Evolutionary conservation across 2,113 vertebrate genomes (phyloP), one percentile per base, ranked within the genome.

Genomic region (Merops nubicus): DNA sequence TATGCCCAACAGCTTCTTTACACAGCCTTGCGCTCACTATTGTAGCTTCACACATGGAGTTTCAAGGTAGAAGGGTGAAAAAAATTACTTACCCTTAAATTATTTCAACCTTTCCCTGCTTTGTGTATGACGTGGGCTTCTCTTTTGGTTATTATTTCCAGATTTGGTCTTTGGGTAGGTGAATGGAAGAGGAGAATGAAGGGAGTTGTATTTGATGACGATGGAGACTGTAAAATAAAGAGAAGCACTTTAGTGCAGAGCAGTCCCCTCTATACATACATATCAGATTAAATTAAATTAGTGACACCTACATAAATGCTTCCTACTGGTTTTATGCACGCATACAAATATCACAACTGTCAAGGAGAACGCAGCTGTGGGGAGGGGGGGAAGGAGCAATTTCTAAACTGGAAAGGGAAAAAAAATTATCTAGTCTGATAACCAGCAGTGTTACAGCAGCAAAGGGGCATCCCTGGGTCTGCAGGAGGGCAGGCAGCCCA

Each of bases 211-310:
- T 80, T 88, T 92, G 96, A 89, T 89, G 93, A 88, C 8, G 92
- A 93, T 82, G 97, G 82, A 91, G 92, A 93, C 97, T 97, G 95
- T 7, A 95, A 96, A 96, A 96, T 47, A 96, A 97, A 97, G 86
- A 93, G 78, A 90, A 94, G 86, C 47, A 14, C 75, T 93, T 97
- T 90, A 96, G 96, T 9, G 12, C 45, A 11, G 82, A 91, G 70
- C 91, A 88, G 75, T 70, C 91, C 93, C 67, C 88, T 63, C 76
- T 47, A 57, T 94, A 93, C 74, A 12, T 56, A 59, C 65, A 5
- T 51, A 90, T 89, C 88, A 83, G 89, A 72, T 92, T 87, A 91
- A 96, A 96, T 97, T 95, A 94, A 97, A 96, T 97, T 97, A 96
- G 90, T 81, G 85, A 95, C 91, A 96, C 96, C 96, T 94, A 93